Evolutionary conservation across 1,140 invertebrate species (phyloP).

Genomic region (Diabrotica virgifera): DNA sequence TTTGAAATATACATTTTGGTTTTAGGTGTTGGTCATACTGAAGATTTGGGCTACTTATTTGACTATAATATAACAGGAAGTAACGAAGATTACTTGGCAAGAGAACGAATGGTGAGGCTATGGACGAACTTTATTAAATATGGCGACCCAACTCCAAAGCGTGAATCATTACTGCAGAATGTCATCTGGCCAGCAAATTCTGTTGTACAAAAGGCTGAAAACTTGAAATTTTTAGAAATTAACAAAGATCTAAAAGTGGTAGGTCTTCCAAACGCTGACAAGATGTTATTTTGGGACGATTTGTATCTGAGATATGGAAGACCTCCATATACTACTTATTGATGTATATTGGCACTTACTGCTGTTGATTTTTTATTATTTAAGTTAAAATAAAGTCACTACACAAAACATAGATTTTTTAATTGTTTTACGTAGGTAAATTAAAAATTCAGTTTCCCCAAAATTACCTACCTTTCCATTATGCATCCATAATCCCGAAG

Average conservation of each 20-base stretch:
- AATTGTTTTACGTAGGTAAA: too few relatives aligned
- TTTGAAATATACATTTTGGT: too few relatives aligned
- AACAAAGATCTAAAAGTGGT: not conserved
- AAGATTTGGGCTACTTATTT: conserved; percentile 12
- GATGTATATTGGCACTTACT: not conserved
- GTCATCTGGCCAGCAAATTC: not conserved
- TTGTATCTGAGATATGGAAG: not conserved
- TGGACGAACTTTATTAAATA: not conserved
- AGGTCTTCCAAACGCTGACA: not conserved
- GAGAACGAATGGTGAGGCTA: not conserved
- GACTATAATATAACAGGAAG: not conserved
- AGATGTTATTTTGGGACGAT: not conserved
- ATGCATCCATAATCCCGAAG: too few relatives aligned
- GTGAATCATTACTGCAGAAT: not conserved
- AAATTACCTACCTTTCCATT: too few relatives aligned
- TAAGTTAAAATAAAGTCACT: too few relatives aligned
- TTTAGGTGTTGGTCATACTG: conserved; percentile 14
- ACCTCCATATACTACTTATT: not conserved
- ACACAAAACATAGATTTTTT: too few relatives aligned
- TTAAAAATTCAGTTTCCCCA: too few relatives aligned
- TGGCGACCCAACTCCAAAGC: not conserved
- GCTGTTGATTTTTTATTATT: too few relatives aligned
- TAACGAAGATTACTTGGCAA: not conserved
- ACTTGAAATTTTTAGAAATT: not conserved
- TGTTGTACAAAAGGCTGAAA: not conserved